Evolutionary conservation across 2,113 vertebrate genomes (phyloP).

Genomic region (Alectura lathami): DNA sequence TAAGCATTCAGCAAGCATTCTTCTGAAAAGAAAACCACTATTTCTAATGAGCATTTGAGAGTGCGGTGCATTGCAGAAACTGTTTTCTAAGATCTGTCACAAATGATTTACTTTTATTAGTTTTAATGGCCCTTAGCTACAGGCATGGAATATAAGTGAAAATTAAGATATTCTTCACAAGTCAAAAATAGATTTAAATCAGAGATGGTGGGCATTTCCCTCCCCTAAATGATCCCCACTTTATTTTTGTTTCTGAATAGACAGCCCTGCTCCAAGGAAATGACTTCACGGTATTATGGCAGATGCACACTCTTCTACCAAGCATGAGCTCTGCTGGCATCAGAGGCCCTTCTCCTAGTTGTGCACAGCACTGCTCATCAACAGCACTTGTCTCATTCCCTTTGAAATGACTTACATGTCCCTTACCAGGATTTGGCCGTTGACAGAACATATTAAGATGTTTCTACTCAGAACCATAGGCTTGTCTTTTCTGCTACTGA

Average conservation of each 20-base stretch:
- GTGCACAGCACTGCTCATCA: not conserved
- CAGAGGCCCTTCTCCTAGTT: not conserved
- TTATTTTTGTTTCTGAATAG: conserved; percentile 10
- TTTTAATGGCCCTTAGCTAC: conserved; percentile 82
- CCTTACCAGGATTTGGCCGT: not conserved
- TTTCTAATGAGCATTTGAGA: conserved; percentile 78
- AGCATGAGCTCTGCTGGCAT: not conserved
- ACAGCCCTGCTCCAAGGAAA: conserved; percentile 12
- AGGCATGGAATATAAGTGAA: conserved; percentile 79
- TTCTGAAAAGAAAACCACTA: conserved; percentile 72
- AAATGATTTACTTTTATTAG: conserved; percentile 84
- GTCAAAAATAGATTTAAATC: conserved; percentile 76
- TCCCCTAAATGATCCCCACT: not conserved
- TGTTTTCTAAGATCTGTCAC: conserved; percentile 81
- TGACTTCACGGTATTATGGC: not conserved
- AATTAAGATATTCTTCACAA: conserved; percentile 83
- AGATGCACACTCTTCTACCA: not conserved
- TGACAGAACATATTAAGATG: not conserved
- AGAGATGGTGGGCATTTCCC: not conserved
- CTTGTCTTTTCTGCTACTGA: not conserved
- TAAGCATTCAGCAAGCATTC: conserved; percentile 76
- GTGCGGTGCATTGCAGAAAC: conserved; percentile 73
- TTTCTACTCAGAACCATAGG: not conserved
- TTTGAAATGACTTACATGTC: not conserved
- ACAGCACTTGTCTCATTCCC: not conserved